Evolutionary conservation across 2,113 vertebrate genomes (phyloP).

Genomic region (Mus spicilegus): DNA sequence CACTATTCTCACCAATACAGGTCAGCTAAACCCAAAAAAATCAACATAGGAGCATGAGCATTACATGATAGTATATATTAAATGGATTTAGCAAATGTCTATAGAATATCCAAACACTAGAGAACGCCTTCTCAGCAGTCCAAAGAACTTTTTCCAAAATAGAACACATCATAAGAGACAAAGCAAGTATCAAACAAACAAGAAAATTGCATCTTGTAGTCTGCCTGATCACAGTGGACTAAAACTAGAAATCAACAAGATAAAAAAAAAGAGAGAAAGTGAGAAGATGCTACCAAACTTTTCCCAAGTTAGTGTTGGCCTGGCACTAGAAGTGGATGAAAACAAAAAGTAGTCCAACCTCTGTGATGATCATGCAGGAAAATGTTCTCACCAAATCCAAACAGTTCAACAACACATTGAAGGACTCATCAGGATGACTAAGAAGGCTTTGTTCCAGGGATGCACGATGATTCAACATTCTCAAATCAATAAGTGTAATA

Average conservation of each 20-base stretch:
- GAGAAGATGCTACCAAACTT: neutral
- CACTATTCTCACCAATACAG: neutral
- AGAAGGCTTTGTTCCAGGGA: neutral
- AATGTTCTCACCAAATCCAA: neutral
- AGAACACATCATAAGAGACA: neutral
- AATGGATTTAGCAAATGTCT: neutral
- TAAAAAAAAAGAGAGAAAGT: neutral
- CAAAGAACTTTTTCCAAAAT: neutral
- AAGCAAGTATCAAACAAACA: neutral
- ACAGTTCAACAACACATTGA: neutral
- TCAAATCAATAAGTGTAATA: neutral
- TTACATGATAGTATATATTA: neutral
- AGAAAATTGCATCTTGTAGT: neutral
- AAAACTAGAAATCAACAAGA: neutral
- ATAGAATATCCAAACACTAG: neutral
- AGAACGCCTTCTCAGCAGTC: neutral
- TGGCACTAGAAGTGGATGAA: neutral
- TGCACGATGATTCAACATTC: neutral
- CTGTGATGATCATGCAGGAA: neutral
- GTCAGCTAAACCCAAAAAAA: neutral
- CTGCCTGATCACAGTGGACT: neutral
- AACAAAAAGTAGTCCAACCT: neutral
- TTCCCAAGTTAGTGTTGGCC: neutral
- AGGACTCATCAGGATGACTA: neutral
- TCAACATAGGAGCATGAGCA: neutral